Evolutionary conservation across 2,797 vertebrate species (phyloP).

Genomic region (Geotrypetes seraphini): DNA sequence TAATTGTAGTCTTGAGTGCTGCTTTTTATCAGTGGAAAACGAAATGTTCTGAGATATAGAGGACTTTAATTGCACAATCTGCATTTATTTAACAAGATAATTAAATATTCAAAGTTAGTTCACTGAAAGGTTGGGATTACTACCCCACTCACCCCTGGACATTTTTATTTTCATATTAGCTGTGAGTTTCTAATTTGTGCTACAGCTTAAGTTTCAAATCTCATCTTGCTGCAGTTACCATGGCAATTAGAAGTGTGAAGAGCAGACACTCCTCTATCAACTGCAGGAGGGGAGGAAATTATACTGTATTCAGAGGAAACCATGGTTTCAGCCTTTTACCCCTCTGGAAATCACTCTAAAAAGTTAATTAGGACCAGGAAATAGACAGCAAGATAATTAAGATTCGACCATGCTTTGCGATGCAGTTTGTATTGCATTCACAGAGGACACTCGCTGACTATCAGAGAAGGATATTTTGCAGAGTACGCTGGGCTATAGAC

Average conservation of each 20-base stretch:
- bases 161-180: too few species aligned
- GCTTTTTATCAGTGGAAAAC: too few species aligned
- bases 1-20: too few species aligned
- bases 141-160: too few species aligned
- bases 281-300: slow-evolving; percentile 27
- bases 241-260: slow-evolving; percentile 32
- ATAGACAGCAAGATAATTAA: slow-evolving; percentile 54
- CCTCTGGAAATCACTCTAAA: slow-evolving; percentile 37
- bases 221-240: slow-evolving; percentile 30
- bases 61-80: slow-evolving; percentile 32
- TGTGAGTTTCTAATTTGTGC: slow-evolving; percentile 19
- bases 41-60: background rate
- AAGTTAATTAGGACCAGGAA: slow-evolving; percentile 60
- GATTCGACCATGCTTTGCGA: slow-evolving; percentile 46
- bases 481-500: too few species aligned
- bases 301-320: slow-evolving; percentile 42
- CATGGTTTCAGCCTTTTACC: slow-evolving; percentile 28
- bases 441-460: too few species aligned
- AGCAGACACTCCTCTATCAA: slow-evolving; percentile 33
- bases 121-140: slow-evolving; percentile 31
- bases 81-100: slow-evolving; percentile 43
- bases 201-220: slow-evolving; percentile 30
- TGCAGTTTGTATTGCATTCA: too few species aligned
- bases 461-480: too few species aligned
- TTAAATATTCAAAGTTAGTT: slow-evolving; percentile 45